Evolutionary conservation across 2,888 invertebrate species (phyloP).

Genomic region (Lottia gigantea): DNA sequence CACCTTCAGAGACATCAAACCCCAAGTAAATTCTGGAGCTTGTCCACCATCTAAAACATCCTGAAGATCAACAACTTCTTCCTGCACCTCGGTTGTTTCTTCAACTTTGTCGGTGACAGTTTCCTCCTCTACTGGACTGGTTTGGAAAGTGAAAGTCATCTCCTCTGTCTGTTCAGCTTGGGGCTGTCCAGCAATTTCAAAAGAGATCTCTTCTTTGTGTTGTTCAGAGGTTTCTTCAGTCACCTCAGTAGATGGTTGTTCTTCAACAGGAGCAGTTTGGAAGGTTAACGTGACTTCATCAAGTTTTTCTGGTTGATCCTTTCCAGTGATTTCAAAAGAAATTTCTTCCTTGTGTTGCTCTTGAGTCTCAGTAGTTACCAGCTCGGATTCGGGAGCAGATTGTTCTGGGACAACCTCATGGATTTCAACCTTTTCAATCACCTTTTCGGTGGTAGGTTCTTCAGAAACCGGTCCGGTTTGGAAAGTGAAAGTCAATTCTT

Average conservation of each 20-base stretch:
- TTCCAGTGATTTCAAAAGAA: slow-evolving; percentile 43
- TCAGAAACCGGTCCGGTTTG: slow-evolving; percentile 25
- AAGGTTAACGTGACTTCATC: slow-evolving; percentile 24
- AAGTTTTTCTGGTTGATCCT: slow-evolving; percentile 37
- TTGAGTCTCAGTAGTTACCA: slow-evolving; percentile 17
- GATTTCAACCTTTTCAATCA: slow-evolving; percentile 46
- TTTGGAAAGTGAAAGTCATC: slow-evolving; percentile 29
- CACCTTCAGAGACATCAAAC: slow-evolving; percentile 79
- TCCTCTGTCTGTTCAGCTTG: slow-evolving; percentile 35
- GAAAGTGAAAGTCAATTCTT: slow-evolving; percentile 31
- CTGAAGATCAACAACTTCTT: slow-evolving; percentile 26
- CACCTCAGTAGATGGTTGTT: not conserved
- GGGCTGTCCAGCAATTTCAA: slow-evolving; percentile 41
- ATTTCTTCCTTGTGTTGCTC: slow-evolving; percentile 41
- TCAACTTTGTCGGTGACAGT: slow-evolving; percentile 13
- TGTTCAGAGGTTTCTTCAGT: slow-evolving; percentile 23
- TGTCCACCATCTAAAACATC: slow-evolving; percentile 66
- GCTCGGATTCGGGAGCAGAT: slow-evolving; percentile 20
- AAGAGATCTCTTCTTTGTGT: slow-evolving; percentile 38
- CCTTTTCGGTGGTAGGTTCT: slow-evolving; percentile 22
- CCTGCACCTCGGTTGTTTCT: slow-evolving; percentile 9
- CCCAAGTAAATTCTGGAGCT: slow-evolving; percentile 82
- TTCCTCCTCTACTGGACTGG: slow-evolving; percentile 9
- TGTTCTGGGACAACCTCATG: slow-evolving; percentile 44
- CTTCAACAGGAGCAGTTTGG: not conserved